Base-by-base conservation (phyloP, 2,888 invertebrate genomes). In the Teinopalpus imperialis region DNA sequence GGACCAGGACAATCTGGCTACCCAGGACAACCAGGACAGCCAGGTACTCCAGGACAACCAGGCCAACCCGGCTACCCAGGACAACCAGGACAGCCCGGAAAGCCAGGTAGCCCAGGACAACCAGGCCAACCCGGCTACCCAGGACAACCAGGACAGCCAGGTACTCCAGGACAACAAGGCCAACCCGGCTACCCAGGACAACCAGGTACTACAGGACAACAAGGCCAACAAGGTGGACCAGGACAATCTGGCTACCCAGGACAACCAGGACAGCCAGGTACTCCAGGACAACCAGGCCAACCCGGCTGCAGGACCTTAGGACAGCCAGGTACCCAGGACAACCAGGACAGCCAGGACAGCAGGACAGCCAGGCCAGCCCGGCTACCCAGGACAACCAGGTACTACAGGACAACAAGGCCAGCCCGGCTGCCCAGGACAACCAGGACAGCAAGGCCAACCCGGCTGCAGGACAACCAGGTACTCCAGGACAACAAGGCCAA, bases 241-340 rank as follows among this genome's bases (percentile, higher is more conserved):
- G 74, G 72, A 2, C 40, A 53, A 2, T 64, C 68, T 9, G 64
- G 69, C 0, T 18, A 49, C 0, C 56, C 56, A 0, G 60, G 57
- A 0, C 14, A 56, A 6, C 54, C 58, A 7, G 66, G 63, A 30
- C 46, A 54, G 0, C 59, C 60, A 2, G 62, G 64, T 1, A 26
- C 29, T 5, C 37, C 53, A 16, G 53, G 54, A 52, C 31, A 48
- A 7, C 44, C 49, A 0, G 81, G 71, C 1, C 63, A 66, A 3
- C 81, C 81, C 0, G 88, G 80, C 7, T n/a, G n/a, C n/a, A n/a
- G 79, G 59, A 14, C 92, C 92, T n/a, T n/a, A 20, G 87, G 52
- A 1, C 21, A 47, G 1, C 55, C 61, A 23, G 53, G 54, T 35
- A 53, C 2, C 54, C 56, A 16, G 16, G 16, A 41, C 16, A 31